These are phyloP conservation scores for Torymus texanus DNA, from an alignment of 2,888 invertebrate genomes.

Conservation along the genomic window DNA sequence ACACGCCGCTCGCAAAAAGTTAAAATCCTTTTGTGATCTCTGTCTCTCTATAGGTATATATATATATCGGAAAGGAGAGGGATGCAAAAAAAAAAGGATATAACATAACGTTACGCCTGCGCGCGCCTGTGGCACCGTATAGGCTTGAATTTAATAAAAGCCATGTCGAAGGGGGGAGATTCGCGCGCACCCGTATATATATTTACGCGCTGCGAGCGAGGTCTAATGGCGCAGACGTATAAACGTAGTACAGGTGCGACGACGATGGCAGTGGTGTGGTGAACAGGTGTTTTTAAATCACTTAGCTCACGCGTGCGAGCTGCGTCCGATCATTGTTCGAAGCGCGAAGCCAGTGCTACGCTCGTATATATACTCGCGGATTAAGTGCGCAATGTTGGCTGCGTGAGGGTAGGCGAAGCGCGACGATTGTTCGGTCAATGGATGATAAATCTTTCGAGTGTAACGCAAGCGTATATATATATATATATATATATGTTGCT, in stretches of 20 bases:
- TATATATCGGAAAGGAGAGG: neutral
- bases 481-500: no score
- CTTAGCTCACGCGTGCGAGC: conserved; percentile 27
- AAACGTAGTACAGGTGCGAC: conserved; percentile 20
- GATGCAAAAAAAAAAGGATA: neutral
- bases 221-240: conserved; percentile 16
- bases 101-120: neutral
- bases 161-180: conserved; percentile 27
- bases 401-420: no score
- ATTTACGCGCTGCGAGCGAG: neutral
- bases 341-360: no score
- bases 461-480: no score
- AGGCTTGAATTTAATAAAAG: conserved; percentile 35
- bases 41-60: neutral
- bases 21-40: conserved; percentile 14
- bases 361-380: no score
- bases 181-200: neutral
- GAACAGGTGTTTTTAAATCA: conserved; percentile 51
- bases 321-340: conserved; percentile 42
- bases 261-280: no score
- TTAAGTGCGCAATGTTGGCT: no score
- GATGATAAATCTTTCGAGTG: no score
- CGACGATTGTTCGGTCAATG: no score
- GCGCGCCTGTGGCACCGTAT: neutral
- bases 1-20: conserved; percentile 13